These are phyloP conservation scores for Apodemus sylvaticus DNA, from an alignment of 2,113 vertebrate genomes.

Conservation along the genomic window DNA sequence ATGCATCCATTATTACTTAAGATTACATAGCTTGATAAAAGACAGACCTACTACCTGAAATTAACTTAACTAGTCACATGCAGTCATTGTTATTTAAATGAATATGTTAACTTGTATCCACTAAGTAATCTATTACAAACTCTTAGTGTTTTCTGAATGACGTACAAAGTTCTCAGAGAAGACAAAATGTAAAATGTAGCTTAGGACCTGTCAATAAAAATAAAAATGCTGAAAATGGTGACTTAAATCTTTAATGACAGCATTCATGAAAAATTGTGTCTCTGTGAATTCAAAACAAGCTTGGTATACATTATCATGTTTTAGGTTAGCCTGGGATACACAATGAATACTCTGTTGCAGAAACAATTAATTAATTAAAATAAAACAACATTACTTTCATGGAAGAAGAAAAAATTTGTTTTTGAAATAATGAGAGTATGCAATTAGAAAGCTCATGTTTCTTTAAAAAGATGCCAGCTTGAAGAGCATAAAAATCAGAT, in stretches of 20 bases:
- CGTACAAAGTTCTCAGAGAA: not conserved
- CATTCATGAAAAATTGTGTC: not conserved
- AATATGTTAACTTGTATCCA: not conserved
- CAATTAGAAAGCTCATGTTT: not conserved
- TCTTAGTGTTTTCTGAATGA: not conserved
- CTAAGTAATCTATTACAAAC: not conserved
- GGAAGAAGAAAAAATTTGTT: not conserved
- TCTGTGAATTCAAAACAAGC: not conserved
- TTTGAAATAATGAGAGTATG: not conserved
- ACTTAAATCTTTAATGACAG: not conserved
- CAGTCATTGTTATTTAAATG: not conserved
- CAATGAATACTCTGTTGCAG: not conserved
- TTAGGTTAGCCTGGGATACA: not conserved
- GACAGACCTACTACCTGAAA: not conserved
- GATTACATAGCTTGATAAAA: not conserved
- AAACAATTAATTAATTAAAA: not conserved
- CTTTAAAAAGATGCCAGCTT: not conserved
- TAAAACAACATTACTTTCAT: not conserved
- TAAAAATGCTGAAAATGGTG: not conserved
- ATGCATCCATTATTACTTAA: not conserved
- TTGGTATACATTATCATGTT: not conserved
- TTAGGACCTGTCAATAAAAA: not conserved
- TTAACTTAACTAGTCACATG: not conserved
- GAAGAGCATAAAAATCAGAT: not conserved
- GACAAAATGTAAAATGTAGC: not conserved